phyloP scores from a whole-genome alignment of 2,113 vertebrate species.

The Plotosus lineatus region DNA sequence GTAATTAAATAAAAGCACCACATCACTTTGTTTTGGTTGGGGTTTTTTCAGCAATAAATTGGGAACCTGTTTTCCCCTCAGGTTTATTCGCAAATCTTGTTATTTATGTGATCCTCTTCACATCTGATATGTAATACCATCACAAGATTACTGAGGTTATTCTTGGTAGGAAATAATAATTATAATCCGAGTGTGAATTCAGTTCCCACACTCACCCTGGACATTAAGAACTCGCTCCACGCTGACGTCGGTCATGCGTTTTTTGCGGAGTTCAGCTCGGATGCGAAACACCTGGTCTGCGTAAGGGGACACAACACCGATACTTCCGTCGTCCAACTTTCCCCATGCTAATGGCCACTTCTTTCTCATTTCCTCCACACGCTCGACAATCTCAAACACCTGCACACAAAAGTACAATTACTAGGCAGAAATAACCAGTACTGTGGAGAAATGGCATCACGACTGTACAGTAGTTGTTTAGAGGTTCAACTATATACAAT shows the following conservation, averaged over 20 bases:
- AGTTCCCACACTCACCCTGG: constrained; percentile 82
- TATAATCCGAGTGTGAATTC: too few relatives aligned
- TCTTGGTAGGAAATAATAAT: too few relatives aligned
- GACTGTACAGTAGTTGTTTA: background rate
- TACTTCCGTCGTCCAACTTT: constrained; percentile 94
- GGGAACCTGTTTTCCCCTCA: background rate
- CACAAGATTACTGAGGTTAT: background rate
- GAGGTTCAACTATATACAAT: background rate
- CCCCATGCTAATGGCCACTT: constrained; percentile 99
- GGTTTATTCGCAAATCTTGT: background rate
- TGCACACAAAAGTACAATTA: constrained; percentile 53
- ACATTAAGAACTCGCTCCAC: constrained; percentile 97
- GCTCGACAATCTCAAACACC: constrained; percentile 98
- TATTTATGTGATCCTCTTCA: background rate
- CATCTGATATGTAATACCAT: background rate
- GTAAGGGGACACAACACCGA: constrained; percentile 96
- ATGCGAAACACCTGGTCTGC: constrained; percentile 97
- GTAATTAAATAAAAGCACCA: too few relatives aligned
- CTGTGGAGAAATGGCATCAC: background rate
- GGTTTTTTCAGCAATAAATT: background rate
- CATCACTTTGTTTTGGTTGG: background rate
- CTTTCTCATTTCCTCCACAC: constrained; percentile 92
- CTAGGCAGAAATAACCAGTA: background rate
- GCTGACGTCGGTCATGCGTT: constrained; percentile 94
- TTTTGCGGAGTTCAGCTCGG: constrained; percentile 94